Percentiles rank a stretch among this genome's conserved stretches.
phyloP scores from a whole-genome alignment of 2,888 invertebrate species.

The Philhelius pedissequus region DNA sequence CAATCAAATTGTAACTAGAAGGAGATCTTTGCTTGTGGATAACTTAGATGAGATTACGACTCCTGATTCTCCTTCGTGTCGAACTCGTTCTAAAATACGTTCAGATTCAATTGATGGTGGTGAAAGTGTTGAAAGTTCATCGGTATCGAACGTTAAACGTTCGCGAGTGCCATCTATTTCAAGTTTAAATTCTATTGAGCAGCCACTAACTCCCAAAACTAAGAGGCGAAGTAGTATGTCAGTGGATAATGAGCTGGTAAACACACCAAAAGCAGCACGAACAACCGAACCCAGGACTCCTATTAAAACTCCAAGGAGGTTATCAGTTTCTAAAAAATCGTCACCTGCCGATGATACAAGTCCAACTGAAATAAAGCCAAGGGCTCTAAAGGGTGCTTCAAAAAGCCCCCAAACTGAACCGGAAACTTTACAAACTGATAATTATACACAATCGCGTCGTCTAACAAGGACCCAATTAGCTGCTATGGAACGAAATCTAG shows the following conservation, averaged over 20 bases:
- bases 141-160: conserved; percentile 66
- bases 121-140: conserved; percentile 34
- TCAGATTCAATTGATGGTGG: conserved; percentile 70
- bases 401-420: background rate
- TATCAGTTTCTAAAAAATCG: conserved; percentile 36
- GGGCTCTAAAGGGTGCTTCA: background rate
- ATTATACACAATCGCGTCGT: conserved; percentile 70
- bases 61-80: conserved; percentile 71
- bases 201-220: conserved; percentile 64
- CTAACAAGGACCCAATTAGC: conserved; percentile 73
- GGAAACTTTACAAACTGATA: conserved; percentile 31
- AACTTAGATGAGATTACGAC: conserved; percentile 69
- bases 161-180: conserved; percentile 70
- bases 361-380: conserved; percentile 3
- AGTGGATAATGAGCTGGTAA: conserved; percentile 35
- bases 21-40: conserved; percentile 70
- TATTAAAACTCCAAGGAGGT: conserved; percentile 44
- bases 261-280: conserved; percentile 56
- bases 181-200: conserved; percentile 63
- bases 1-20: conserved; percentile 68
- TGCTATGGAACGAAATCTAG: conserved; percentile 71
- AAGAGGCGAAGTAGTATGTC: conserved; percentile 63
- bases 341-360: conserved; percentile 12
- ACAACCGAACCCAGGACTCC: conserved; percentile 43
- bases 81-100: conserved; percentile 71